phyloP scores from a whole-genome alignment of 2,888 invertebrate genomes.

The Digitonthophagus gazella region DNA sequence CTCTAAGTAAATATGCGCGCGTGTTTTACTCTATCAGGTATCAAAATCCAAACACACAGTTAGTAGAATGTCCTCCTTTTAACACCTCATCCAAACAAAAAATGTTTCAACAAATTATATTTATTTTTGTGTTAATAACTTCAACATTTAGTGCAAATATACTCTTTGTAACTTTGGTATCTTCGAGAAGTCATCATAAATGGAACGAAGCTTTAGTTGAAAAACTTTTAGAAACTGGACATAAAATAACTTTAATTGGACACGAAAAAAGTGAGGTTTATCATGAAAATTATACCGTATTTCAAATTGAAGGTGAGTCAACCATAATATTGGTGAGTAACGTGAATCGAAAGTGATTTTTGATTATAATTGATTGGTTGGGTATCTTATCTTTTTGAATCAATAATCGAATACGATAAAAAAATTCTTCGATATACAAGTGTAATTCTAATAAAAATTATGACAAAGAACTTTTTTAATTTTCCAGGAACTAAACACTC shows the following conservation, averaged over 20 bases:
- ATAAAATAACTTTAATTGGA: constrained; percentile 31
- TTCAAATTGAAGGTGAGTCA: constrained; percentile 17
- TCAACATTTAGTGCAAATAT: constrained; percentile 23
- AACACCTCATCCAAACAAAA: not conserved
- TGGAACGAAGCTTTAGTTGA: constrained; percentile 30
- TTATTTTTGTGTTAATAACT: not conserved
- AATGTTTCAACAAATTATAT: not conserved
- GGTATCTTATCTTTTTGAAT: not conserved
- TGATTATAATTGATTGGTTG: not conserved
- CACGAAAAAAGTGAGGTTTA: constrained; percentile 26
- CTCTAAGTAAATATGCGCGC: not conserved
- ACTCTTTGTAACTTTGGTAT: constrained; percentile 22
- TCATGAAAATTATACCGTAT: constrained; percentile 21
- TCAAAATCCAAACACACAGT: not conserved
- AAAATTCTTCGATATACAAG: too few relatives aligned
- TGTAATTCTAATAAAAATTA: too few relatives aligned
- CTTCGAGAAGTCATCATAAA: constrained; percentile 30
- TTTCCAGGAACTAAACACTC: not conserved
- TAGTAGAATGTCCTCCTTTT: not conserved
- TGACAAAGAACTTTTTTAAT: too few relatives aligned
- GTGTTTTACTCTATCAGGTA: not conserved
- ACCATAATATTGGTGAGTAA: not conserved
- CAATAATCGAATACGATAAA: too few relatives aligned
- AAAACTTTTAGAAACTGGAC: constrained; percentile 27
- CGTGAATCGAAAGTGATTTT: not conserved